Conservation (phyloP, 2,113 vertebrate species). For the Xiphophorus maculatus region DNA sequence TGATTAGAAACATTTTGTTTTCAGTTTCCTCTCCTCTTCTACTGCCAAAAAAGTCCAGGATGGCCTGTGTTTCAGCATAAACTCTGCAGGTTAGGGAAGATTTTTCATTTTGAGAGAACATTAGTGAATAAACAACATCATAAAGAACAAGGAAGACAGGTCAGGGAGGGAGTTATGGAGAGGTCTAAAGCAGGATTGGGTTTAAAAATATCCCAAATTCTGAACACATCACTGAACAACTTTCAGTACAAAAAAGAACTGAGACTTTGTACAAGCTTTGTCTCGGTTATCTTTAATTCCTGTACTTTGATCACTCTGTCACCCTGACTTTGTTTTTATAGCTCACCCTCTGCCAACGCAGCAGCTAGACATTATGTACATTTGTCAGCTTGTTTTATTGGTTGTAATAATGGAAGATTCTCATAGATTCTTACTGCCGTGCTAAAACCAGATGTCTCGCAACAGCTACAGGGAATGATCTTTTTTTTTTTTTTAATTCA, state of each 20-base stretch:
- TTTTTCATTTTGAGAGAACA: background rate
- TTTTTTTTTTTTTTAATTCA: background rate
- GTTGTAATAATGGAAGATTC: background rate
- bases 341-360: slow-evolving; percentile 16
- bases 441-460: slow-evolving; percentile 21
- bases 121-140: too few species aligned
- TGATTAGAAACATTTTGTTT: background rate
- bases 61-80: background rate
- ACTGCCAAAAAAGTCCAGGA: background rate
- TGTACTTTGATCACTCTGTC: background rate
- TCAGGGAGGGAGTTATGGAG: background rate
- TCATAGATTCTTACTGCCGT: background rate
- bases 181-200: background rate
- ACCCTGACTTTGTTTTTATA: slow-evolving; percentile 20
- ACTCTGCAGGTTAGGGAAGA: background rate
- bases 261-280: too few species aligned
- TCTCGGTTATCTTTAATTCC: too few species aligned
- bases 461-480: background rate
- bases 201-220: too few species aligned
- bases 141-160: too few species aligned
- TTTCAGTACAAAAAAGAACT: background rate
- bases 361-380: slow-evolving; percentile 3
- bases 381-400: slow-evolving; percentile 49
- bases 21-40: background rate
- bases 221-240: background rate